phyloP scores from a whole-genome alignment of 1,140 invertebrate genomes.

The Anastrepha obliqua region DNA sequence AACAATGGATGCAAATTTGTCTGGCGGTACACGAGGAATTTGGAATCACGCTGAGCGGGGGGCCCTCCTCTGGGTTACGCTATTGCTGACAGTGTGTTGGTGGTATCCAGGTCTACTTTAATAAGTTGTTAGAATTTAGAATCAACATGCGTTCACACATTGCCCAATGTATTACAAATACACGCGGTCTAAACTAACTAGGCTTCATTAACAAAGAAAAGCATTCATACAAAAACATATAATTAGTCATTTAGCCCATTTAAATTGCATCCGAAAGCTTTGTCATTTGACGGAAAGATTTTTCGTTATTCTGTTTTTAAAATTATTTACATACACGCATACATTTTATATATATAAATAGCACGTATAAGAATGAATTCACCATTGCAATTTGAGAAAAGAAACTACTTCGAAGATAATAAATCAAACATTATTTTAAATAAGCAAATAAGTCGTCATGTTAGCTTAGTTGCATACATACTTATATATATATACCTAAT shows the following conservation, averaged over 20 bases:
- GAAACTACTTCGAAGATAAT: too few species aligned
- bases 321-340: neutral
- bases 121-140: neutral
- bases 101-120: neutral
- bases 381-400: too few species aligned
- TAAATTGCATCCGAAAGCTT: neutral
- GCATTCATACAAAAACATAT: neutral
- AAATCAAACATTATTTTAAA: too few species aligned
- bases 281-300: neutral
- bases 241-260: neutral
- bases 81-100: neutral
- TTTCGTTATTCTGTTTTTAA: neutral
- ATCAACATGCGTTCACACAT: neutral
- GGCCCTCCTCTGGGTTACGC: neutral
- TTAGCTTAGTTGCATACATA: too few species aligned
- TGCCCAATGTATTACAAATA: neutral
- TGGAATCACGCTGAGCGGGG: neutral
- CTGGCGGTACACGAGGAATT: neutral
- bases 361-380: neutral
- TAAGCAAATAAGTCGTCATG: too few species aligned
- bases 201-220: neutral
- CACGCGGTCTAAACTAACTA: neutral
- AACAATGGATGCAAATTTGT: conserved; percentile 29
- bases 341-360: neutral
- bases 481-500: too few species aligned